phyloP scores from a whole-genome alignment of 1,140 invertebrate genomes.

The Bombus waltoni region DNA sequence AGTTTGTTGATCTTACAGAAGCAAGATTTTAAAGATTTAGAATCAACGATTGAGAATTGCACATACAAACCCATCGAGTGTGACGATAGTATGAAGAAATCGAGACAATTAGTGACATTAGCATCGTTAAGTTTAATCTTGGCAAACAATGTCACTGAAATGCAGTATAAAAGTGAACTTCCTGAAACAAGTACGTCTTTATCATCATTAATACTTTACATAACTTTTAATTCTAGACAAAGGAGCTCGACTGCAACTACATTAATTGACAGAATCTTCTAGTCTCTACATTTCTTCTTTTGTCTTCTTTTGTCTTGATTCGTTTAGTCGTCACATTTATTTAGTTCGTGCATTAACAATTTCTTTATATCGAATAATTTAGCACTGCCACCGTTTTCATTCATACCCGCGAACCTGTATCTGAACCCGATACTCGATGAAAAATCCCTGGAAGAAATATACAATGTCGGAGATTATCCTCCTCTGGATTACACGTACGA shows the following conservation, averaged over 20 bases:
- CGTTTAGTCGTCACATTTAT: neutral
- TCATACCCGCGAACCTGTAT: neutral
- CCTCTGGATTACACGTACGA: conserved; percentile 69
- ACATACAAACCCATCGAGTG: conserved; percentile 64
- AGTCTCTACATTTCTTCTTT: neutral
- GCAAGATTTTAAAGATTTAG: conserved; percentile 80
- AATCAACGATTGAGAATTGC: conserved; percentile 70
- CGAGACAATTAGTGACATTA: conserved; percentile 60
- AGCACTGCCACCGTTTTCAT: conserved; percentile 1
- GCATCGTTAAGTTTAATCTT: conserved; percentile 73
- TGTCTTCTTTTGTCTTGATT: neutral
- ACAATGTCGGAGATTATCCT: conserved; percentile 60
- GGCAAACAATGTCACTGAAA: conserved; percentile 67
- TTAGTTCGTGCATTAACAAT: neutral
- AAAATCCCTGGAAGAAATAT: conserved; percentile 62
- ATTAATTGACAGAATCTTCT: neutral
- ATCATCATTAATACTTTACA: neutral
- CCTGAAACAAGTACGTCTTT: conserved; percentile 33
- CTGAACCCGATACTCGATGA: conserved; percentile 42
- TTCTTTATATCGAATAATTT: neutral
- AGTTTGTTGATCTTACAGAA: conserved; percentile 62
- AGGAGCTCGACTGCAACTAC: neutral
- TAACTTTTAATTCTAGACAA: neutral
- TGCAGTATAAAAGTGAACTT: conserved; percentile 24
- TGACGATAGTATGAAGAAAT: conserved; percentile 19